Percentiles rank a stretch among this genome's conserved stretches.
These are phyloP conservation scores for Coleophora deauratella DNA, from an alignment of 2,888 invertebrate genomes.

Conservation along the genomic window DNA sequence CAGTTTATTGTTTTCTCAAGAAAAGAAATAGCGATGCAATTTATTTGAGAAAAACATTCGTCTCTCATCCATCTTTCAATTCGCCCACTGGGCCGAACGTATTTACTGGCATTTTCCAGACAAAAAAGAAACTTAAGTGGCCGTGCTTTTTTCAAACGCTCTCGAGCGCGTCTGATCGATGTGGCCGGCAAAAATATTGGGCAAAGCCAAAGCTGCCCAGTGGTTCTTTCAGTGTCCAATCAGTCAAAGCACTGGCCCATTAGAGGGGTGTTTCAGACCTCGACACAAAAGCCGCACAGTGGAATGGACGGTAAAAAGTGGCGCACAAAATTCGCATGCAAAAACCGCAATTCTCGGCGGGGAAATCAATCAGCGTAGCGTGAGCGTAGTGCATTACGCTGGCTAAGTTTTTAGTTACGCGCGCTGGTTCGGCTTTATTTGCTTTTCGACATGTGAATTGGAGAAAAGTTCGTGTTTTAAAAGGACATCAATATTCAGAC, in stretches of 20 bases:
- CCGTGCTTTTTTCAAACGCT: neutral
- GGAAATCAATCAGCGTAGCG: conserved; percentile 29
- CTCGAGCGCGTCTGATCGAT: neutral
- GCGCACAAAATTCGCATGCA: conserved; percentile 24
- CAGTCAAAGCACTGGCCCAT: conserved; percentile 18
- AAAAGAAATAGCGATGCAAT: too few relatives aligned
- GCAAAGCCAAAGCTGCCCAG: neutral
- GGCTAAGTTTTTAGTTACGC: neutral
- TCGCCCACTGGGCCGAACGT: too few relatives aligned
- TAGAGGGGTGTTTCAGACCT: conserved; percentile 16
- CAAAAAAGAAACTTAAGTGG: neutral
- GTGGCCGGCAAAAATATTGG: neutral
- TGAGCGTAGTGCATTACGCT: conserved; percentile 1
- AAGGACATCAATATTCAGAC: too few relatives aligned
- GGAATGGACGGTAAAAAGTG: conserved; percentile 27
- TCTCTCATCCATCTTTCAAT: too few relatives aligned
- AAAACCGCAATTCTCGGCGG: conserved; percentile 24
- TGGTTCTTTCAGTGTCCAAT: conserved; percentile 24
- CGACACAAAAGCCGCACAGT: conserved; percentile 15
- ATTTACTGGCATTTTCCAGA: too few relatives aligned
- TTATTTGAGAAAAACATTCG: too few relatives aligned
- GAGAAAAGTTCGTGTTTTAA: too few relatives aligned
- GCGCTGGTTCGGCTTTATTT: too few relatives aligned
- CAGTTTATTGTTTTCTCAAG: too few relatives aligned
- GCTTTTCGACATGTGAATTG: too few relatives aligned